Conservation (phyloP, 2,888 invertebrate genomes). For the Trachelus stipa region DNA sequence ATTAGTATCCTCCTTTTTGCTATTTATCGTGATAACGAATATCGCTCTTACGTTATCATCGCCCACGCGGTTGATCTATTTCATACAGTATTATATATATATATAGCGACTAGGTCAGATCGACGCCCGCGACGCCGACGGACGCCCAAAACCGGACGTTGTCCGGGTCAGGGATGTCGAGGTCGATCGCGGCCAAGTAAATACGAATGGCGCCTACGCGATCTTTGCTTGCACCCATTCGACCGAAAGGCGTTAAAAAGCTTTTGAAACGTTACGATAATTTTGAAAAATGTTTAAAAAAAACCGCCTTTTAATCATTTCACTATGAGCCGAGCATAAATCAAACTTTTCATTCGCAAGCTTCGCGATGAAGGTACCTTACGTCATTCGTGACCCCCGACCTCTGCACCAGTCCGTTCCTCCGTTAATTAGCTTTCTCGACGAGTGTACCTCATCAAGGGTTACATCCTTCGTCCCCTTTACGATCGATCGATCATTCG, state of each 20-base stretch:
- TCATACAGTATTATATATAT: not conserved
- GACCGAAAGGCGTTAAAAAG: not conserved
- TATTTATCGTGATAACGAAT: not conserved
- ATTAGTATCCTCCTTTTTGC: not conserved
- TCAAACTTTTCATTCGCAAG: not conserved
- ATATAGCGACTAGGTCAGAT: not conserved
- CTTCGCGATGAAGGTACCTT: not conserved
- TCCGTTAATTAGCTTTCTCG: not conserved
- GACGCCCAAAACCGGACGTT: conserved; percentile 12
- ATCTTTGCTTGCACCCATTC: not conserved
- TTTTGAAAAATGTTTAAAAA: too few species aligned
- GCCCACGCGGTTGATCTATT: not conserved
- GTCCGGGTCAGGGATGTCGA: conserved; percentile 23
- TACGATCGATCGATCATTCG: not conserved
- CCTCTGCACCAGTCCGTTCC: not conserved
- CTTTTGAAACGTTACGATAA: not conserved
- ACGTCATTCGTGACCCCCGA: not conserved
- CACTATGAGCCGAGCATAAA: too few species aligned
- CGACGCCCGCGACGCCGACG: not conserved
- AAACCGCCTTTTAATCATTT: too few species aligned
- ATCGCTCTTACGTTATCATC: too few species aligned
- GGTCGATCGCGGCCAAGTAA: conserved; percentile 16
- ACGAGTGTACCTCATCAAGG: not conserved
- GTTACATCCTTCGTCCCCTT: not conserved
- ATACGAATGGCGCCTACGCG: conserved; percentile 4